Conservation (phyloP, 2,113 vertebrate genomes). For the Tenebrosternarchus preto region DNA sequence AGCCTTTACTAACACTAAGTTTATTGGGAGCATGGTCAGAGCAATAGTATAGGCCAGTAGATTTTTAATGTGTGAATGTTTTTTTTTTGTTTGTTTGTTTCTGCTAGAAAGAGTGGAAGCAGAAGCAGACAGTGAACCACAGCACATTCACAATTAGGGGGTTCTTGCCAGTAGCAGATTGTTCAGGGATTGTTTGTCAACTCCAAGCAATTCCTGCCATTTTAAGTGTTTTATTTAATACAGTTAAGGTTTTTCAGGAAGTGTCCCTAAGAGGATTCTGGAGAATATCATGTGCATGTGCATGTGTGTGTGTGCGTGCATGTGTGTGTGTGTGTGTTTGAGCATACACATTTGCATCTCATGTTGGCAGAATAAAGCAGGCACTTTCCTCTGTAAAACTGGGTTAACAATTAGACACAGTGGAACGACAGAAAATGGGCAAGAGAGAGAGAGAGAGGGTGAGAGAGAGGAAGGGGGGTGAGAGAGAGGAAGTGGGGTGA, state of each 20-base stretch:
- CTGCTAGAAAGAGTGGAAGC: too few relatives aligned
- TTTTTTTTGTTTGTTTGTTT: too few relatives aligned
- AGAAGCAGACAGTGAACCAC: too few relatives aligned
- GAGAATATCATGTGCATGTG: slow-evolving; percentile 23
- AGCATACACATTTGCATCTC: not conserved
- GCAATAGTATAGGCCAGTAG: too few relatives aligned
- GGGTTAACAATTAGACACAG: slow-evolving; percentile 42
- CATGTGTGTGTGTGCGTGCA: not conserved
- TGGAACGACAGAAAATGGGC: not conserved
- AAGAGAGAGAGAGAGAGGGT: not conserved
- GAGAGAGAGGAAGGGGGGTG: not conserved
- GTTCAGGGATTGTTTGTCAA: slow-evolving; percentile 14
- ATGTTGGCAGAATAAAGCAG: slow-evolving; percentile 23
- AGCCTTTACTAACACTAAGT: too few relatives aligned
- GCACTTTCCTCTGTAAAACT: slow-evolving; percentile 40
- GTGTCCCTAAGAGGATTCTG: slow-evolving; percentile 9
- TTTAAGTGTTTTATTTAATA: not conserved
- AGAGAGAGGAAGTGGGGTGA: not conserved
- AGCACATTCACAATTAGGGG: too few relatives aligned
- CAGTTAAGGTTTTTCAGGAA: slow-evolving; percentile 7
- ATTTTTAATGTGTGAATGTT: too few relatives aligned
- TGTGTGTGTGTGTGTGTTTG: slow-evolving; percentile 3
- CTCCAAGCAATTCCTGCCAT: not conserved
- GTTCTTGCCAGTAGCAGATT: not conserved
- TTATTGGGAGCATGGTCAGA: too few relatives aligned